Evolutionary conservation across 2,113 vertebrate species (phyloP).

Genomic region (Oreochromis aureus): DNA sequence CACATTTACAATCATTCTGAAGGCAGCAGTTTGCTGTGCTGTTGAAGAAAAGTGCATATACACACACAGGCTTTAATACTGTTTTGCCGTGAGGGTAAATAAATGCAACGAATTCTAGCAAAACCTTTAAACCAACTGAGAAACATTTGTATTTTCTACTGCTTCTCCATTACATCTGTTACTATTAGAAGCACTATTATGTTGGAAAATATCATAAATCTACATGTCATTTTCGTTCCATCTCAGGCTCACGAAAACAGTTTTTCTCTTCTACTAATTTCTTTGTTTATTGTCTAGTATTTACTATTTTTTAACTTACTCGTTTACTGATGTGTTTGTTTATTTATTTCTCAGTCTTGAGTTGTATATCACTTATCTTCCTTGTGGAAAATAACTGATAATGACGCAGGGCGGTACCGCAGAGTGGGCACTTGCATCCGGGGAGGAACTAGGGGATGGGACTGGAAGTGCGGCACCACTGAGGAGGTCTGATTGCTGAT

Average conservation of each 20-base stretch:
- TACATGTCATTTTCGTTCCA: not conserved
- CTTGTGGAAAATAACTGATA: not conserved
- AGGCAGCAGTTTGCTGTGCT: not conserved
- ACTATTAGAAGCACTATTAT: not conserved
- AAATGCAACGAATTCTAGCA: not conserved
- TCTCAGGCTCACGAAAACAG: not conserved
- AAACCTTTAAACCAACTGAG: not conserved
- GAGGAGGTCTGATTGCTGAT: not conserved
- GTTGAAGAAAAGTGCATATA: not conserved
- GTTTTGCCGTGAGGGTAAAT: not conserved
- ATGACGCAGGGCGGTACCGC: not conserved
- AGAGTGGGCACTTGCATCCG: not conserved
- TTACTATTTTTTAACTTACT: not conserved
- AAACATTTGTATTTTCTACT: not conserved
- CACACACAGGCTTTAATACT: not conserved
- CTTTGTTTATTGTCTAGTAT: not conserved
- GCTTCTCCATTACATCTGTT: rapidly evolving
- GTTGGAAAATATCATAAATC: not conserved
- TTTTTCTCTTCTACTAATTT: not conserved
- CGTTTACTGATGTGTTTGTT: not conserved
- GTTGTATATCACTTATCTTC: not conserved
- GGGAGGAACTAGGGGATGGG: not conserved
- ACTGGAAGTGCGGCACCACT: not conserved
- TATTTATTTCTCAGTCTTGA: not conserved
- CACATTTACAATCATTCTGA: not conserved